Base-by-base conservation (phyloP, 2,888 invertebrate species). In the Penaeus monodon region DNA sequence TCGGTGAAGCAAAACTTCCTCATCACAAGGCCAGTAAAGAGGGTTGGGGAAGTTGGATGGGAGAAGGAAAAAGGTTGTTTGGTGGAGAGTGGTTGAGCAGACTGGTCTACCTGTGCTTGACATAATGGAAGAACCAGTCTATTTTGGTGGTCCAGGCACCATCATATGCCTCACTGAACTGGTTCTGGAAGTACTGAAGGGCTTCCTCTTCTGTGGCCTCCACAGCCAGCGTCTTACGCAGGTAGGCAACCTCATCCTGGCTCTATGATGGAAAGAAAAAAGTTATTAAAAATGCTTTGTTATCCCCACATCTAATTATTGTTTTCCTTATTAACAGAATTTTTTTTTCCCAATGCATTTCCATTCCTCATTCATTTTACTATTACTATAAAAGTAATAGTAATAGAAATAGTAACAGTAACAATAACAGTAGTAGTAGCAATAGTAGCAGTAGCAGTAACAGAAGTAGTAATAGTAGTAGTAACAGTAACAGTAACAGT, bases 51-150 rank as follows among this genome's bases (percentile, higher is more conserved):
- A 73, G 73, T 44, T 44, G 38, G 27, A 33, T 73, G 33, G 38
- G 8, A 17, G 24, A 57, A 78, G 24, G 20, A 24, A 57, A n/a
- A n/a, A 24, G 27, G 27, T n/a, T 8, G 49, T 27, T n/a, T n/a
- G 38, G 33, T 7, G 78, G 38, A n/a, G n/a, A n/a, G n/a, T n/a
- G 44, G 20, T 22, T 44, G 17, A 24, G 70, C 14, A 76, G n/a
- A 44, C 44, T 38, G 44, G 29, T n/a, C 44, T 86, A 90, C 66
- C 89, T 91, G 85, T 93, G 93, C 89, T 92, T 92, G 49, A 94
- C 92, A 76, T 93, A 92, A 91, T 94, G 94, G 91, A 94, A 94
- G 91, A 94, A 93, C 94, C 94, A 95, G 92, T 95, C 94, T 63
- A 94, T 91, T 91, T 94, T 94, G 1, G 94, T 94, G 63, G 94